A percentile compares a stretch with the other conserved stretches of the same genome.
Evolutionary conservation across 2,888 invertebrate species (phyloP).

Genomic region (Torymus auratus): DNA sequence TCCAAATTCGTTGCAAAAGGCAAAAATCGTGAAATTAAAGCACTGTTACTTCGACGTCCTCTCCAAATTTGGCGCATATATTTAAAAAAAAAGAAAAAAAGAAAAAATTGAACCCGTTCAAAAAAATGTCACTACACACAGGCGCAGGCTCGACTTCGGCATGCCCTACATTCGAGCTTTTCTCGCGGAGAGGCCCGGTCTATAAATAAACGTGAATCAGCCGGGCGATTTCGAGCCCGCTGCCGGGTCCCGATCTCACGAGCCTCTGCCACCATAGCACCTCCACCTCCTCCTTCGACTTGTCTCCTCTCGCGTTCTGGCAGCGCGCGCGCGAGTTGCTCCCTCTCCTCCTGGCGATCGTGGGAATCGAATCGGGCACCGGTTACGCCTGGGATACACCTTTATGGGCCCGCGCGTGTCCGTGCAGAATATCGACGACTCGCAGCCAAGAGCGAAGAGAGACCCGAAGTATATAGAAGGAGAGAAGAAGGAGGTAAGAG

Average conservation of each 20-base stretch:
- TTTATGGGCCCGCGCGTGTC: slow-evolving; percentile 22
- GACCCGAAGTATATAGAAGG: background rate
- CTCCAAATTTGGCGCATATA: too few species aligned
- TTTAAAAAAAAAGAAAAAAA: too few species aligned
- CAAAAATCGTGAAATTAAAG: too few species aligned
- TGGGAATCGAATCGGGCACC: slow-evolving; percentile 59
- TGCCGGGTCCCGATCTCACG: slow-evolving; percentile 47
- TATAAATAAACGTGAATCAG: slow-evolving; percentile 37
- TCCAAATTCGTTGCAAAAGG: too few species aligned
- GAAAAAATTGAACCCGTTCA: too few species aligned
- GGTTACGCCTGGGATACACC: slow-evolving; percentile 27
- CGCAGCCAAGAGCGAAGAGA: slow-evolving; percentile 7
- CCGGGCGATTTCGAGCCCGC: slow-evolving; percentile 20
- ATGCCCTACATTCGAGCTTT: slow-evolving; percentile 24
- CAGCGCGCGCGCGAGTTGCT: slow-evolving; percentile 49
- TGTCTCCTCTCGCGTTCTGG: slow-evolving; percentile 54
- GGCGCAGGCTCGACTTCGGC: background rate
- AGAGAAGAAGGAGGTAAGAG: slow-evolving; percentile 16
- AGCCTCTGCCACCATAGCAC: background rate
- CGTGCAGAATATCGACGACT: slow-evolving; percentile 42
- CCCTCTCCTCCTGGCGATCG: slow-evolving; percentile 50
- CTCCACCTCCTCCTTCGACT: slow-evolving; percentile 29
- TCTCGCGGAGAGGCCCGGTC: background rate
- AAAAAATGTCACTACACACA: too few species aligned
- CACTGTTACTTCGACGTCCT: too few species aligned